Evolutionary conservation across 2,113 vertebrate species (phyloP).

Genomic region (Trogon melanurus): DNA sequence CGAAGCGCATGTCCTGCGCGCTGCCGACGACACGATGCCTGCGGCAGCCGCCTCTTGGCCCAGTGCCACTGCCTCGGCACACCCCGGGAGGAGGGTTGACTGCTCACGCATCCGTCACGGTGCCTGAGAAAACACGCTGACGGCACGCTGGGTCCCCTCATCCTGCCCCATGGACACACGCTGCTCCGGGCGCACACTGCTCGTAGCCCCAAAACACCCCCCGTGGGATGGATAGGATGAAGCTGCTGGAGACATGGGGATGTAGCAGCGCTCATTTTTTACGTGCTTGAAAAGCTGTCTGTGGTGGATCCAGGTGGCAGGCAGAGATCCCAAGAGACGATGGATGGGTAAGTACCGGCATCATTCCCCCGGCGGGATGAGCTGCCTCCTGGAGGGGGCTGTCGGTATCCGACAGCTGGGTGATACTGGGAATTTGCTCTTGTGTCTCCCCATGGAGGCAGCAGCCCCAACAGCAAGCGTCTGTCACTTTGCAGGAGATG

Average conservation of each 20-base stretch:
- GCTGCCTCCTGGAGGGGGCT: background rate
- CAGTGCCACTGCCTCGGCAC: background rate
- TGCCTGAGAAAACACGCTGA: background rate
- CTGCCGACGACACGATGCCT: background rate
- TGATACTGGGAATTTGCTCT: background rate
- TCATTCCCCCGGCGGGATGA: fast-evolving
- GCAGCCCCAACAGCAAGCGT: background rate
- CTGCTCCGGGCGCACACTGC: background rate
- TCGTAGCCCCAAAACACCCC: background rate
- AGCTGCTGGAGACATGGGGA: background rate
- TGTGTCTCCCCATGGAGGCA: background rate
- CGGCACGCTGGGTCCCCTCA: background rate
- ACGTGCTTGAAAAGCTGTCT: background rate
- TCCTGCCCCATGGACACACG: background rate
- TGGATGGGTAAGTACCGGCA: background rate
- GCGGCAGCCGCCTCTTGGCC: background rate
- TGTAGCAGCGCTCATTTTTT: background rate
- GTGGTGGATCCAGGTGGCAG: background rate
- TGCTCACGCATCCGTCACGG: background rate
- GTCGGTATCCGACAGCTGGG: fast-evolving
- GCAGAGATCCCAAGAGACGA: background rate
- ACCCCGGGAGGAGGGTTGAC: background rate
- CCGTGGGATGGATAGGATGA: fast-evolving
- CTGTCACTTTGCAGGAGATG: background rate
- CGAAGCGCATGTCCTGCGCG: fast-evolving